Percentiles rank a stretch among this genome's conserved stretches.
Evolutionary conservation across 2,113 vertebrate genomes (phyloP).

Genomic region (Sceloporus undulatus): DNA sequence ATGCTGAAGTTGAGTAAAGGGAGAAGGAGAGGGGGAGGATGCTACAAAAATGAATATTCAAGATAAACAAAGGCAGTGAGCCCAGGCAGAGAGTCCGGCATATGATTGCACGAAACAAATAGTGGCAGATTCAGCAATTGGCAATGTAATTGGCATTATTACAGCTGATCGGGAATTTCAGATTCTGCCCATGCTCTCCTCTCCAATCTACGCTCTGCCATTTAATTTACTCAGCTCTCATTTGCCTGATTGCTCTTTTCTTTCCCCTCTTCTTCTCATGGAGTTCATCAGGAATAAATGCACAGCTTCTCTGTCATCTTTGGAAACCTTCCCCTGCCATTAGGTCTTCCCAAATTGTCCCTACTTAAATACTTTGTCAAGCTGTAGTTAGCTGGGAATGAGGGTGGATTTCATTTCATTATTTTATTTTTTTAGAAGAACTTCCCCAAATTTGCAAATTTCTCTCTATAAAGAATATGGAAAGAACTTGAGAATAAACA

Average conservation of each 20-base stretch:
- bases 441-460: no score
- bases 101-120: conserved; percentile 77
- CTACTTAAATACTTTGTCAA: background rate
- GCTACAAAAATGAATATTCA: conserved; percentile 70
- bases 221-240: conserved; percentile 79
- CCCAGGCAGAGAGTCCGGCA: conserved; percentile 66
- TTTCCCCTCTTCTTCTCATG: conserved; percentile 31
- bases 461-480: no score
- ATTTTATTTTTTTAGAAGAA: no score
- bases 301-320: conserved; percentile 35
- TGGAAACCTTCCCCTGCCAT: background rate
- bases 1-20: conserved; percentile 28
- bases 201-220: conserved; percentile 73
- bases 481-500: no score
- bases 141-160: conserved; percentile 82
- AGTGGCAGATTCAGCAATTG: conserved; percentile 78
- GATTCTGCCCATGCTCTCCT: conserved; percentile 74
- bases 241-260: conserved; percentile 75
- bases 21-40: conserved; percentile 30
- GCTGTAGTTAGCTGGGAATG: no score
- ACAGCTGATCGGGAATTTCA: conserved; percentile 82
- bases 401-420: no score
- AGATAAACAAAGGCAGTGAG: conserved; percentile 74
- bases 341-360: background rate
- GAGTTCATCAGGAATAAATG: conserved; percentile 56